Evolutionary conservation across 2,797 vertebrate species (phyloP).

Genomic region (Bovichtus variegatus): DNA sequence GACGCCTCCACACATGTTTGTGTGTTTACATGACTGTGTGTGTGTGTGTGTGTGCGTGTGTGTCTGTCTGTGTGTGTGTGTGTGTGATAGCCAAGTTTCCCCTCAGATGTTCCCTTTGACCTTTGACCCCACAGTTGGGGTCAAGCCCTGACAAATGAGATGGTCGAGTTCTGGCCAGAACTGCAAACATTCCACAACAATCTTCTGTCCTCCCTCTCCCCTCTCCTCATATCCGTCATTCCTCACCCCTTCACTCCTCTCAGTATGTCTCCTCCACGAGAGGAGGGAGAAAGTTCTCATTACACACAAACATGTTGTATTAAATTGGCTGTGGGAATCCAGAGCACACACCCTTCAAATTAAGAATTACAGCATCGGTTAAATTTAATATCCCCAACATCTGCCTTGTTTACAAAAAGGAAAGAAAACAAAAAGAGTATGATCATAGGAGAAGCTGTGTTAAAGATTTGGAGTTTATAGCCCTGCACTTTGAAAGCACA

Average conservation of each 20-base stretch:
- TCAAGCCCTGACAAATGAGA: slow-evolving; percentile 84
- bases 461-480: slow-evolving; percentile 70
- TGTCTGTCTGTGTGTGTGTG: slow-evolving; percentile 22
- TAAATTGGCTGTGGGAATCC: slow-evolving; percentile 46
- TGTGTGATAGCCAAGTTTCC: slow-evolving; percentile 60
- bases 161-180: slow-evolving; percentile 70
- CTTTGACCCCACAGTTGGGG: slow-evolving; percentile 70
- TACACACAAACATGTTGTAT: slow-evolving; percentile 61
- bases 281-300: slow-evolving; percentile 60
- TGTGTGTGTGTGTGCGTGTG: slow-evolving; percentile 27
- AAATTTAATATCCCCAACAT: slow-evolving; percentile 56
- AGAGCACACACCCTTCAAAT: slow-evolving; percentile 53
- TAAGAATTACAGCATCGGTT: slow-evolving; percentile 50
- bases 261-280: slow-evolving; percentile 36
- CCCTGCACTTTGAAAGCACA: slow-evolving; percentile 61
- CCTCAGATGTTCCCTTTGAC: slow-evolving; percentile 76
- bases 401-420: slow-evolving; percentile 53
- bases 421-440: slow-evolving; percentile 50
- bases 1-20: slow-evolving; percentile 53
- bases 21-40: slow-evolving; percentile 58
- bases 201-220: slow-evolving; percentile 66
- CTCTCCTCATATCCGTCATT: slow-evolving; percentile 64
- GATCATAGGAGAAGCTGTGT: slow-evolving; percentile 50
- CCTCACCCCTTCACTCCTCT: slow-evolving; percentile 60
- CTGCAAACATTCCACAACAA: slow-evolving; percentile 83